Conservation (phyloP, 92 coral and sea anemone species). For the Blastomussa wellsi region DNA sequence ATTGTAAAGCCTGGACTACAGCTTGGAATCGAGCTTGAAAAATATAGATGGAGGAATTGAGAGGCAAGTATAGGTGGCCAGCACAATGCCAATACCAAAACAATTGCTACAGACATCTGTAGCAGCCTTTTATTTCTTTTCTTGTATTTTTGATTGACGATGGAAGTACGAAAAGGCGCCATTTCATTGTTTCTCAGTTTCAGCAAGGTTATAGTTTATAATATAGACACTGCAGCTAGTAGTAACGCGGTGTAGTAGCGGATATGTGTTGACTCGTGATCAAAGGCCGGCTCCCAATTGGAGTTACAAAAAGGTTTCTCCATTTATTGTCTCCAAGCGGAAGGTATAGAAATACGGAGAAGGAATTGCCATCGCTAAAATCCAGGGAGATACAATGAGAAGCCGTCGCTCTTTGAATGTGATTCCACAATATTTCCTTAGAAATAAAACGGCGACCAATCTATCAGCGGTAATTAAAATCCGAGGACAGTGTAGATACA, state of each 20-base stretch:
- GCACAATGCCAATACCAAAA: not conserved
- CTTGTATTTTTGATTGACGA: not conserved
- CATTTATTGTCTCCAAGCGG: not conserved
- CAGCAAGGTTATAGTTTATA: not conserved
- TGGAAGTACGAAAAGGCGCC: not conserved
- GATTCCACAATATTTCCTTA: not conserved
- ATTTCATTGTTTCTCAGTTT: not conserved
- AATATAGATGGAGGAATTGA: not conserved
- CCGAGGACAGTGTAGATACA: not conserved
- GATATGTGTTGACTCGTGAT: not conserved
- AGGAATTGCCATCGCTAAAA: constrained; percentile 1
- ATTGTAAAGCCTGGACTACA: not conserved
- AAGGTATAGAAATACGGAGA: constrained; percentile 18
- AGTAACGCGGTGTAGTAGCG: not conserved
- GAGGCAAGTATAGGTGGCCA: not conserved
- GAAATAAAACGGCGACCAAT: constrained; percentile 3
- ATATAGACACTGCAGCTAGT: not conserved
- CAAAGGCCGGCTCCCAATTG: not conserved
- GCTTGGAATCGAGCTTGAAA: not conserved
- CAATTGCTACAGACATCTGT: not conserved
- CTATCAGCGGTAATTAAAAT: not conserved
- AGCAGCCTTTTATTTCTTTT: not conserved
- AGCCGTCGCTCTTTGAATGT: not conserved
- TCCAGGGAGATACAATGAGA: not conserved
- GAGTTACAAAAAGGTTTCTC: not conserved